Evolutionary conservation across 1,140 invertebrate species (phyloP), one percentile per base, ranked within the genome.

Genomic region (Leptopilina boulardi): DNA sequence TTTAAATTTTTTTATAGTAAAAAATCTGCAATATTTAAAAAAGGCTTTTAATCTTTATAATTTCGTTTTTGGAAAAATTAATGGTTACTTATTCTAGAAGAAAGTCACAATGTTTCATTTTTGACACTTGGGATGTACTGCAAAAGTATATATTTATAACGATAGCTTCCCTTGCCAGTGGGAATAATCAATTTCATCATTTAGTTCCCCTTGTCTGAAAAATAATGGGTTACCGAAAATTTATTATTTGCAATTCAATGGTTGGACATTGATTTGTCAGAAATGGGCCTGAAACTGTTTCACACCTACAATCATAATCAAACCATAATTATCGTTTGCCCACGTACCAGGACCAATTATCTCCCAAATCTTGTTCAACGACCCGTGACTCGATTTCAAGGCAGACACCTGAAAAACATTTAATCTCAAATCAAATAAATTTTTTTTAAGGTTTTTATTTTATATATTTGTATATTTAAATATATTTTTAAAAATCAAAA

Each of bases 251-350:
- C 47, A 51, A 51, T 51, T n/a, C n/a, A 38, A 51, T 18, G 15
- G 47, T 18, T n/a, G 47, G 47, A 51, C 47, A 51, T 51, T 51
- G 47, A 51, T 51, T 51, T 51, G 47, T 51, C 47, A 51, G 47
- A 51, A 51, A 18, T 51, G 47, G 47, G 47, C 47, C 47, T 51
- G 47, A 51, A 51, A 51, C 47, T 51, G 47, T n/a, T 51, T 51
- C 47, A 51, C 47, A 51, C 47, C 47, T 51, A 51, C 47, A 51
- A 51, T 47, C 44, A 47, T 47, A 47, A 47, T 47, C 44, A 47
- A 47, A n/a, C 44, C 44, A 47, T 47, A 47, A 47, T 51, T 51
- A 18, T 3, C 47, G 15, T 51, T 51, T 51, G 47, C 47, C 47
- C n/a, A 51, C 47, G 47, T 51, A 51, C n/a, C 47, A 51, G 47